Conservation (phyloP, 2,113 vertebrate species). For the Deroptyus accipitrinus region DNA sequence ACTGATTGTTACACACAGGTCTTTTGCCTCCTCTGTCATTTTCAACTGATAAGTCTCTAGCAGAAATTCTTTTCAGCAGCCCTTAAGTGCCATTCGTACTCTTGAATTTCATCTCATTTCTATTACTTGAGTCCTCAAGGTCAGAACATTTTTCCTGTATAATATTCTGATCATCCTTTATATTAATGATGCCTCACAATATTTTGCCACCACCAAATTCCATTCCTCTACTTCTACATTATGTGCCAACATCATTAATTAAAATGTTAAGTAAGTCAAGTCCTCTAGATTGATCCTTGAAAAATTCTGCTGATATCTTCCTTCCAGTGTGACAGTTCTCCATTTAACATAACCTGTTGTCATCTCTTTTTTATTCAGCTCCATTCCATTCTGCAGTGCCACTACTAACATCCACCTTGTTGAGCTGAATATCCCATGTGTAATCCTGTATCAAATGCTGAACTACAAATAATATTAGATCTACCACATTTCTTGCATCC, state of each 20-base stretch:
- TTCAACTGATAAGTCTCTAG: constrained; percentile 18
- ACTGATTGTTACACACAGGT: constrained; percentile 23
- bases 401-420: neutral
- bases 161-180: constrained; percentile 20
- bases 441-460: neutral
- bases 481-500: neutral
- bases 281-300: neutral
- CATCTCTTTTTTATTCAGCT: neutral
- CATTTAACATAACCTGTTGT: neutral
- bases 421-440: neutral
- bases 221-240: constrained; percentile 5
- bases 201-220: constrained; percentile 36
- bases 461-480: neutral
- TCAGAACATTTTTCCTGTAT: constrained; percentile 12
- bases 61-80: constrained; percentile 42
- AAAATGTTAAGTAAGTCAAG: constrained; percentile 33
- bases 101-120: constrained; percentile 48
- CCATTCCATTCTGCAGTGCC: neutral
- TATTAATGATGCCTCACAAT: constrained; percentile 23
- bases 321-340: neutral
- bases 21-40: constrained; percentile 42
- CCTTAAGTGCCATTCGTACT: neutral
- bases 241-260: constrained; percentile 33
- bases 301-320: constrained; percentile 19
- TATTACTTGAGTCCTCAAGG: constrained; percentile 32